Conservation (phyloP, 2,888 invertebrate genomes). For the Biston stratarius region DNA sequence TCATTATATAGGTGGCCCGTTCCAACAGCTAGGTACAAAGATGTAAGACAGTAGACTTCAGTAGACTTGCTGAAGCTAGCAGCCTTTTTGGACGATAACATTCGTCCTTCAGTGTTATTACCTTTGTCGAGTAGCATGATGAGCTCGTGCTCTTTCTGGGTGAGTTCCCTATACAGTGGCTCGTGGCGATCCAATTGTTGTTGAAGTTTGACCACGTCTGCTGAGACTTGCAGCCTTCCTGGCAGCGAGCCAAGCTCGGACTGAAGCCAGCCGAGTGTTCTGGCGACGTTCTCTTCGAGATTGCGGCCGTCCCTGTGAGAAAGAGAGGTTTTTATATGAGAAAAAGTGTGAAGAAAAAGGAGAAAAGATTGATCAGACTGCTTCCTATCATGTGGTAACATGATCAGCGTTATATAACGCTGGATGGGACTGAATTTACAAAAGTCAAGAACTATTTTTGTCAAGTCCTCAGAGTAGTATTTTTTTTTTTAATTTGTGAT, state of each 20-base stretch:
- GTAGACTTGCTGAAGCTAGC: too few relatives aligned
- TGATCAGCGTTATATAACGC: too few relatives aligned
- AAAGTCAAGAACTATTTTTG: too few relatives aligned
- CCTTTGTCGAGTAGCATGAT: conserved; percentile 98
- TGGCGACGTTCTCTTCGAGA: conserved; percentile 95
- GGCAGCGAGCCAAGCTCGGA: conserved; percentile 92
- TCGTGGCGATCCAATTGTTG: conserved; percentile 96
- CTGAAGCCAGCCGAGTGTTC: conserved; percentile 95
- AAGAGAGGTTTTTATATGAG: background rate
- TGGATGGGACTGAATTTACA: too few relatives aligned
- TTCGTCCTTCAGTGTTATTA: too few relatives aligned
- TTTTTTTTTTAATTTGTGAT: too few relatives aligned
- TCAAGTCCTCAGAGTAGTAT: too few relatives aligned
- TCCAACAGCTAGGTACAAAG: too few relatives aligned
- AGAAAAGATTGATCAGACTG: background rate
- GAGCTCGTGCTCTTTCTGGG: conserved; percentile 96
- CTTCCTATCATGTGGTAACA: too few relatives aligned
- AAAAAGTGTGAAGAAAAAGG: background rate
- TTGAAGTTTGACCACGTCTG: conserved; percentile 92
- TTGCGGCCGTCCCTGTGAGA: conserved; percentile 92
- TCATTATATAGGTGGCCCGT: too few relatives aligned
- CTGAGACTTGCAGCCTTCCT: conserved; percentile 94
- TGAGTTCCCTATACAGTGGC: conserved; percentile 95
- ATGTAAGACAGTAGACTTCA: too few relatives aligned
- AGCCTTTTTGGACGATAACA: too few relatives aligned